These are phyloP conservation scores for Sebastolobus alascanus DNA, from an alignment of 2,797 vertebrate species.

Conservation along the genomic window DNA sequence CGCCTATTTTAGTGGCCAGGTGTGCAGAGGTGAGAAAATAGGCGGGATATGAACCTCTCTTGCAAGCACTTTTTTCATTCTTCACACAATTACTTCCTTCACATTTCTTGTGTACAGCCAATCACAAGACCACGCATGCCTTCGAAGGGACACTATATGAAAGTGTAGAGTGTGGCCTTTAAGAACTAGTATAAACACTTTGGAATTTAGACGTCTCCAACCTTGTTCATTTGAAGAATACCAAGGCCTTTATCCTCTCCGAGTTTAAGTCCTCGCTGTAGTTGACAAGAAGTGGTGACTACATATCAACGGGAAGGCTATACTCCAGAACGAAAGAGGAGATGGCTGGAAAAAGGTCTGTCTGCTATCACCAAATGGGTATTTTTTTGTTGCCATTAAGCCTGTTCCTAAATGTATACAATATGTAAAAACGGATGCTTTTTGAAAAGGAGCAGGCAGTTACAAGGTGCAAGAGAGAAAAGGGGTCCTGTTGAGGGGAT, in stretches of 20 bases:
- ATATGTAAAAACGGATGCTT: neutral
- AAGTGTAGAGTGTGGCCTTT: neutral
- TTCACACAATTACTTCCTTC: neutral
- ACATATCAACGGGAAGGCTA: neutral
- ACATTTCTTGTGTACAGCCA: neutral
- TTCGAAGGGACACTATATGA: neutral
- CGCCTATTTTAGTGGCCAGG: too few relatives aligned
- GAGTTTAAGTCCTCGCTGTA: neutral
- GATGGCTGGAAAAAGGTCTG: neutral
- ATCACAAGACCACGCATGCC: neutral
- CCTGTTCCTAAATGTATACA: neutral
- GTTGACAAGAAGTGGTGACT: neutral
- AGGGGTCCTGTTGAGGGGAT: conserved; percentile 45
- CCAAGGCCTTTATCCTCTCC: neutral
- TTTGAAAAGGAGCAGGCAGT: conserved; percentile 23
- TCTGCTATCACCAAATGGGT: neutral
- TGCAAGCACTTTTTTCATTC: neutral
- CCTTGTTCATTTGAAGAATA: neutral
- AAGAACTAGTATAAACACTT: neutral
- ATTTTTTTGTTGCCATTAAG: neutral
- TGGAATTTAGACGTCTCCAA: neutral
- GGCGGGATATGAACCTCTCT: too few relatives aligned
- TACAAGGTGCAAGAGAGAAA: conserved; percentile 42
- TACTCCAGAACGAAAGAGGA: neutral
- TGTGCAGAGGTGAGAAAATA: too few relatives aligned